Percentiles rank a stretch among this genome's conserved stretches.
These are phyloP conservation scores for Lasioglossum albipes DNA, from an alignment of 1,140 invertebrate species.

Conservation along the genomic window DNA sequence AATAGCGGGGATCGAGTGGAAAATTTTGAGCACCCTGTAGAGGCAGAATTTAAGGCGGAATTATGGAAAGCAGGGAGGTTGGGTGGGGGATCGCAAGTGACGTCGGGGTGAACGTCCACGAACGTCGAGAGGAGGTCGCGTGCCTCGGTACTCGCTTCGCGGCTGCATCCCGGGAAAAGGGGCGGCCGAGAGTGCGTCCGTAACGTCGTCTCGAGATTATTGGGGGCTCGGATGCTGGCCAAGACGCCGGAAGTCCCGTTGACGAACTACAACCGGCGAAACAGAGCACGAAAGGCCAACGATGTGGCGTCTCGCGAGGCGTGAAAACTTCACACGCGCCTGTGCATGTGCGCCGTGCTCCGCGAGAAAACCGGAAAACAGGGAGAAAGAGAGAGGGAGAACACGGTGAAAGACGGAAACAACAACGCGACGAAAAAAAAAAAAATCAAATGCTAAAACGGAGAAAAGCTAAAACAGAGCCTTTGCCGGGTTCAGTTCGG, in stretches of 20 bases:
- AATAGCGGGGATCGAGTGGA: too few relatives aligned
- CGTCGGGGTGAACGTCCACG: slow-evolving; percentile 27
- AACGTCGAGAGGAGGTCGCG: not conserved
- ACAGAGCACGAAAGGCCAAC: slow-evolving; percentile 41
- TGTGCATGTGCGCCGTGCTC: slow-evolving; percentile 1
- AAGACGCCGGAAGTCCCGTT: slow-evolving; percentile 32
- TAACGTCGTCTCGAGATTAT: slow-evolving; percentile 44
- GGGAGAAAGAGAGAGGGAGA: too few relatives aligned
- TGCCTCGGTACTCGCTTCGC: not conserved
- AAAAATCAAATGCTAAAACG: slow-evolving; percentile 21
- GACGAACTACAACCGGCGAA: slow-evolving; percentile 24
- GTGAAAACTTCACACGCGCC: slow-evolving; percentile 37
- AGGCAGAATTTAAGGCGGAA: slow-evolving; percentile 1
- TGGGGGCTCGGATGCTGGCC: not conserved
- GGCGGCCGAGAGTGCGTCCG: not conserved
- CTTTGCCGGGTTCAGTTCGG: slow-evolving; percentile 27
- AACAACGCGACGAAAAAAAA: not conserved
- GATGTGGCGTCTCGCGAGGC: slow-evolving; percentile 19
- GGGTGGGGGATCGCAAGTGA: not conserved
- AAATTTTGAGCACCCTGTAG: not conserved
- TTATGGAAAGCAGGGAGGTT: slow-evolving; percentile 5
- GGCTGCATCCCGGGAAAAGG: slow-evolving; percentile 18
- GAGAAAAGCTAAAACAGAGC: not conserved
- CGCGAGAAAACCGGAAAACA: too few relatives aligned
- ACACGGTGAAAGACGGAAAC: too few relatives aligned